These are phyloP conservation scores for Diachasmimorpha longicaudata DNA, from an alignment of 1,140 invertebrate genomes.

Conservation along the genomic window DNA sequence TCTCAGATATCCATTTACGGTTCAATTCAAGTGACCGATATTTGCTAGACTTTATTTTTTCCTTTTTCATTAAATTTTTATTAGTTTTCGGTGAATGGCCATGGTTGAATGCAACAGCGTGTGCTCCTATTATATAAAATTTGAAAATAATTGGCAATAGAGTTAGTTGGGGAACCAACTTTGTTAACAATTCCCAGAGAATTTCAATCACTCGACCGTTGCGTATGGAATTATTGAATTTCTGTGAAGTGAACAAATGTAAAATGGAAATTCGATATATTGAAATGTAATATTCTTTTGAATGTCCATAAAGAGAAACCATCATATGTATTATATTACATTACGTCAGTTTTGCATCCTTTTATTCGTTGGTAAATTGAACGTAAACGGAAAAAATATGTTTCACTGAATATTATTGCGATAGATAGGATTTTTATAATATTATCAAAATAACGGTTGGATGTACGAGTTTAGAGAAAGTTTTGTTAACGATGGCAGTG, in stretches of 20 bases:
- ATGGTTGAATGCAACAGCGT: not conserved
- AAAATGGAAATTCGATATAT: not conserved
- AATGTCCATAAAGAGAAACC: not conserved
- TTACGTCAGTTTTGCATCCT: too few relatives aligned
- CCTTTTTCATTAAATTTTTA: not conserved
- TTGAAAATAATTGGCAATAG: not conserved
- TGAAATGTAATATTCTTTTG: not conserved
- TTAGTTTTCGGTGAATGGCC: not conserved
- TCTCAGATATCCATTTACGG: not conserved
- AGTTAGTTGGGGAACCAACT: not conserved
- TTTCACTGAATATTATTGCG: too few relatives aligned
- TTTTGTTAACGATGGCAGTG: conserved; percentile 19
- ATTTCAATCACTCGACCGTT: not conserved
- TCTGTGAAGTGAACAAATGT: not conserved
- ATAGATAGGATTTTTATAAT: not conserved
- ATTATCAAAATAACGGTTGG: not conserved
- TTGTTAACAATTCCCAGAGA: not conserved
- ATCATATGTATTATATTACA: too few relatives aligned
- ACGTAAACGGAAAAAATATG: too few relatives aligned
- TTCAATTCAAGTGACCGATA: not conserved
- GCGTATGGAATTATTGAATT: not conserved
- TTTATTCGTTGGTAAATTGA: too few relatives aligned
- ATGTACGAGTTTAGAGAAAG: not conserved
- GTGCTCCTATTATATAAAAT: not conserved
- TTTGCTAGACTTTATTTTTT: not conserved